Conservation (phyloP, 2,113 vertebrate genomes). For the Otis tarda region DNA sequence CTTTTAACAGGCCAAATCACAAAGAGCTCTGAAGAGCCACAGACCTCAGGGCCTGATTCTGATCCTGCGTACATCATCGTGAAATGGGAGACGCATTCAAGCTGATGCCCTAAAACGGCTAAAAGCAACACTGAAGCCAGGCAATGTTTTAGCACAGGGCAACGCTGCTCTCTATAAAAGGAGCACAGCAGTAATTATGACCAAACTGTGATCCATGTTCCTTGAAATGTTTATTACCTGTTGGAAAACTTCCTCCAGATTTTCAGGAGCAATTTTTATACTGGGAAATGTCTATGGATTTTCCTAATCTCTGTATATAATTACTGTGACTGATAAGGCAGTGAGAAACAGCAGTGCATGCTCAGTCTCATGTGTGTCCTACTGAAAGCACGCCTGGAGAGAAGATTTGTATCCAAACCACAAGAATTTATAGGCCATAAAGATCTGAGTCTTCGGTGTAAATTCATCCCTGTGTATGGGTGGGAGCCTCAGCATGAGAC, state of each 20-base stretch:
- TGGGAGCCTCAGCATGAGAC: background rate
- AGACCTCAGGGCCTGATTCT: background rate
- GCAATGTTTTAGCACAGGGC: background rate
- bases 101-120: background rate
- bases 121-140: background rate
- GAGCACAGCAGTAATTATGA: background rate
- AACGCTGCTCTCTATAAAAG: background rate
- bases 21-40: background rate
- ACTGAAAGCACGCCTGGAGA: background rate
- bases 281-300: background rate
- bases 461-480: background rate
- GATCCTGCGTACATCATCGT: background rate
- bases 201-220: background rate
- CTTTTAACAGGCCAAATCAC: background rate
- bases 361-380: background rate
- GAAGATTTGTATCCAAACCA: background rate
- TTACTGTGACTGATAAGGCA: background rate
- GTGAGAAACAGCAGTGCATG: background rate
- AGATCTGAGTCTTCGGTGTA: background rate
- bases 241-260: slow-evolving; percentile 4
- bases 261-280: background rate
- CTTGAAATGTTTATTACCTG: slow-evolving; percentile 3
- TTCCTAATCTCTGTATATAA: background rate
- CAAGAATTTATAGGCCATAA: slow-evolving; percentile 14
- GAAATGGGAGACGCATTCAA: background rate